Percentiles rank a stretch among this genome's conserved stretches.
Evolutionary conservation across 2,888 invertebrate species (phyloP).

Genomic region (Scaeva pyrastri): DNA sequence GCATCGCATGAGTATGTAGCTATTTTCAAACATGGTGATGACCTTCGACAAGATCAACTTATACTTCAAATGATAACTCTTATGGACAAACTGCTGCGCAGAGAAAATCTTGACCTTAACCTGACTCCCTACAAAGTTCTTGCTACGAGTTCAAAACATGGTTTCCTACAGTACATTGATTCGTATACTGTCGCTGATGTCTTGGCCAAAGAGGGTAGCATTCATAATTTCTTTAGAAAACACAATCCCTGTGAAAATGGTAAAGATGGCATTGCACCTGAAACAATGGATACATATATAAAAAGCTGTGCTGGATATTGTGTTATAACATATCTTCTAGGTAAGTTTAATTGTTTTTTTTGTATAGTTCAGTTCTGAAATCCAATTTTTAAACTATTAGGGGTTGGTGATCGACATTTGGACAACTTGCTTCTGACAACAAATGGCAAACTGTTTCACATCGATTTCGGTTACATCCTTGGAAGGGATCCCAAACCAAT

Average conservation of each 20-base stretch:
- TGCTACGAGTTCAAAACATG: constrained; percentile 97
- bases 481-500: constrained; percentile 99
- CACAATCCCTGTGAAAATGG: constrained; percentile 94
- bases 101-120: constrained; percentile 98
- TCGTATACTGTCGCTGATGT: constrained; percentile 97
- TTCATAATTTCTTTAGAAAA: constrained; percentile 96
- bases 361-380: background rate
- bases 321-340: constrained; percentile 97
- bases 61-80: constrained; percentile 98
- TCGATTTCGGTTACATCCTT: constrained; percentile 98
- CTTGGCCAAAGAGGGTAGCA: constrained; percentile 92
- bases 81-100: constrained; percentile 97
- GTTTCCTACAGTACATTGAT: constrained; percentile 98
- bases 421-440: constrained; percentile 97
- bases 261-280: constrained; percentile 95
- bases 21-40: constrained; percentile 99
- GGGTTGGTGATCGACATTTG: constrained; percentile 98
- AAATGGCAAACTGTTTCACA: constrained; percentile 96
- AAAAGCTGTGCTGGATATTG: constrained; percentile 98
- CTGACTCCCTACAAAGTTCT: constrained; percentile 97
- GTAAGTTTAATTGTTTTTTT: constrained; percentile 79
- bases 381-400: constrained; percentile 83
- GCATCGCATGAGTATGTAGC: constrained; percentile 92
- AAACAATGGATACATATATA: constrained; percentile 99
- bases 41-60: constrained; percentile 98